A percentile compares a stretch with the other conserved stretches of the same genome.
phyloP scores from a whole-genome alignment of 1,140 invertebrate genomes.

The Periplaneta americana region DNA sequence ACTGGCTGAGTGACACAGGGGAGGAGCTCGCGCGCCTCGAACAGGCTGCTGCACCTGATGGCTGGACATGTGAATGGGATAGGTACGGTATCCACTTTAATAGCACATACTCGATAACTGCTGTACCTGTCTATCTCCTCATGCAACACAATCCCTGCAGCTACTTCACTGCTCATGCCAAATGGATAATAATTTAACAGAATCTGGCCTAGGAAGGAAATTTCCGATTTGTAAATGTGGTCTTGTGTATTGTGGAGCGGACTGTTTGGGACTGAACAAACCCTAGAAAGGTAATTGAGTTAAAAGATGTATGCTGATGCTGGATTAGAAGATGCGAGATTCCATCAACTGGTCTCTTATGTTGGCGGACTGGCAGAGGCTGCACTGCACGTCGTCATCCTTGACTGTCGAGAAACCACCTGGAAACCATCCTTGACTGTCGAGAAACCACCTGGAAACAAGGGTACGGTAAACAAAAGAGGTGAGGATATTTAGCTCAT shows the following conservation, averaged over 20 bases:
- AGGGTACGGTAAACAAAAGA: background rate
- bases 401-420: background rate
- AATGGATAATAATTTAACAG: background rate
- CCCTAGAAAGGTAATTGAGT: background rate
- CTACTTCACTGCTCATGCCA: background rate
- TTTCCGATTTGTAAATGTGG: background rate
- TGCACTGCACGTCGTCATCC: background rate
- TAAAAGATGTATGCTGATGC: background rate
- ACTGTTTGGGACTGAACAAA: background rate
- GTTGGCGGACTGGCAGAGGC: background rate
- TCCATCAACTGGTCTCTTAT: background rate
- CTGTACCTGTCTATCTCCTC: background rate
- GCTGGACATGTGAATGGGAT: conserved; percentile 69
- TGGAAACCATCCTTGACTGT: background rate
- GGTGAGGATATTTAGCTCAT: background rate
- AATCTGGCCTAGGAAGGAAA: background rate
- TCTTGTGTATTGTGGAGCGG: background rate
- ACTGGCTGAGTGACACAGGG: conserved; percentile 52
- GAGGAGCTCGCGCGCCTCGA: conserved; percentile 52
- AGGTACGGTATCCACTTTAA: conserved; percentile 48
- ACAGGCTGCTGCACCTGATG: conserved; percentile 54
- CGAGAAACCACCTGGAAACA: background rate
- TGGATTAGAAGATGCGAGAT: background rate
- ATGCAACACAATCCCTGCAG: background rate
- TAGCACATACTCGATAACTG: conserved; percentile 1